Conservation (phyloP, 2,113 vertebrate species). For the Apteryx owenii region DNA sequence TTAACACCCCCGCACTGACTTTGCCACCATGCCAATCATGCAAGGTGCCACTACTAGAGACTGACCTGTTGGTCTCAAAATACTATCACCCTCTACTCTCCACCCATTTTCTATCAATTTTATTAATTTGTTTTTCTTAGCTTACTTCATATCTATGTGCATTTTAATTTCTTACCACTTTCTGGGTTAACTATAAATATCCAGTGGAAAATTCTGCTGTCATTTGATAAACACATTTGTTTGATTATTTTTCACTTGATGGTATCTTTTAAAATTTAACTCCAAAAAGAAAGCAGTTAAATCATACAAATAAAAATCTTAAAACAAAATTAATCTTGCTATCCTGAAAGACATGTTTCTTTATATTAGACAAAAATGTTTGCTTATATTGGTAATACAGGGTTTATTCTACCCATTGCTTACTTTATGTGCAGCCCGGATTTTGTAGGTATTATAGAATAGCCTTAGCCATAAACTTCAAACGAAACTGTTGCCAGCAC, state of each 20-base stretch:
- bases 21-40: neutral
- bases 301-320: neutral
- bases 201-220: neutral
- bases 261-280: neutral
- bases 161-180: neutral
- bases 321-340: neutral
- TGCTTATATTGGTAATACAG: neutral
- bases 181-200: neutral
- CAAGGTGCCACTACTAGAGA: neutral
- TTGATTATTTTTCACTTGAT: neutral
- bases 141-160: neutral
- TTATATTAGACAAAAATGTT: neutral
- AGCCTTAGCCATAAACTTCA: neutral
- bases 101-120: neutral
- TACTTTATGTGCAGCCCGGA: neutral
- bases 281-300: neutral
- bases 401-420: neutral
- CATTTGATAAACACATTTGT: neutral
- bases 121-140: neutral
- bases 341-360: neutral
- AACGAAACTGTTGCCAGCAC: neutral
- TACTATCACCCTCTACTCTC: neutral
- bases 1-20: neutral
- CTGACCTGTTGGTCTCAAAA: neutral
- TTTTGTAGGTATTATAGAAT: neutral